Percentiles rank a stretch among this genome's conserved stretches.
These are phyloP conservation scores for Galaxias olidus DNA, from an alignment of 2,797 vertebrate species.

Conservation along the genomic window DNA sequence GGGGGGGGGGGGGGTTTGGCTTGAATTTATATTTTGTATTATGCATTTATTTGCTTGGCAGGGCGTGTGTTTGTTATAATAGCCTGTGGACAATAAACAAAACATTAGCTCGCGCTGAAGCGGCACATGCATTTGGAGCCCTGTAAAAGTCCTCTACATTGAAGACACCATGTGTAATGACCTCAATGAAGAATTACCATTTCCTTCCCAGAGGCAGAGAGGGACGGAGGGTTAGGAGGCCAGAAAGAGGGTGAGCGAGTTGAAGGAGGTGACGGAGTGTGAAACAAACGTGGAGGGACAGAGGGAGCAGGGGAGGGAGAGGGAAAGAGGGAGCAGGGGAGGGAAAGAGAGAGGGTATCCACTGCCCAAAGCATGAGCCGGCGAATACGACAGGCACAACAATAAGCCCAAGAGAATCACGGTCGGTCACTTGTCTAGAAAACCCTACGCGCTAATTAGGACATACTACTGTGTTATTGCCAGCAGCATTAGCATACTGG, in stretches of 20 bases:
- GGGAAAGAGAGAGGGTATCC: neutral
- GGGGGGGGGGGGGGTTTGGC: neutral
- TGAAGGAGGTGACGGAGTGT: neutral
- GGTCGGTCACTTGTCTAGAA: neutral
- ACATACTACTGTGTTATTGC: no score
- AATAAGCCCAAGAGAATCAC: conserved; percentile 7
- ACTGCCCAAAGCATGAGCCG: conserved; percentile 29
- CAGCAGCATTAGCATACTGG: no score
- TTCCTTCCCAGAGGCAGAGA: conserved; percentile 23
- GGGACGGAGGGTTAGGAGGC: conserved; percentile 5
- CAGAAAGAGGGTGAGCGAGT: conserved; percentile 19
- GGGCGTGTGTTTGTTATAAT: neutral
- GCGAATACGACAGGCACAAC: conserved; percentile 9
- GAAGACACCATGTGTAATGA: conserved; percentile 39
- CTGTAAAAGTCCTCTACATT: conserved; percentile 43
- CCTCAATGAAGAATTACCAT: conserved; percentile 50
- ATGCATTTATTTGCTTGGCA: conserved; percentile 4
- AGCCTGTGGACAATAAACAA: conserved; percentile 8
- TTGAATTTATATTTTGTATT: neutral
- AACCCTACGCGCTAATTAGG: neutral
- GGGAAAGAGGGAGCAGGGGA: neutral
- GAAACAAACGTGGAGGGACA: neutral
- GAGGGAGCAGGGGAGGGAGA: neutral
- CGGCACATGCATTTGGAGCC: conserved; percentile 31
- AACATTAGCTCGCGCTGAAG: conserved; percentile 39